Evolutionary conservation across 1,140 invertebrate genomes (phyloP), one percentile per base, ranked within the genome.

Genomic region (Lamellibrachia luymesi): DNA sequence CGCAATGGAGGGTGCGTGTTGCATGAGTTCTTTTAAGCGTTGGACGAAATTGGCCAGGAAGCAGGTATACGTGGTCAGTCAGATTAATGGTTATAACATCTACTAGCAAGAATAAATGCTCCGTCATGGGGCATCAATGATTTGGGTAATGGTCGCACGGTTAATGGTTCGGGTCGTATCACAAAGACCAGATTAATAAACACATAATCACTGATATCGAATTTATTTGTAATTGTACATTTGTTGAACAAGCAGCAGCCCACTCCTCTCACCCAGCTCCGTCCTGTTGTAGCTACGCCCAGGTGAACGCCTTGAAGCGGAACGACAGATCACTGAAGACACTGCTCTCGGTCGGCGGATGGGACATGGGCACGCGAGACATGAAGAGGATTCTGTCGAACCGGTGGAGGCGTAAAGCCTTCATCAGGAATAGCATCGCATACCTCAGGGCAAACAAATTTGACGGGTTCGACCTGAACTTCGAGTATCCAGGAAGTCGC

Each of bases 271-370:
- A 22, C 17, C 25, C 6, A 22, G 1, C 64, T 22, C 13, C 25
- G 4, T 50, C 1, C 50, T 52, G 4, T 0, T 51, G 50, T 22
- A 52, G 91, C 91, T 98, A 97, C 95, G 97, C 97, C 93, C 97
- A 97, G 90, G 95, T 98, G 92, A 98, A 97, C 0, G 95, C 95
- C 0, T 95, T 98, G 51, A 98, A 98, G 95, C 96, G 97, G 93
- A 97, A 97, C 92, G 98, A 97, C 93, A 97, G 98, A 0, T 97
- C 97, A 10, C 94, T 98, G n/a, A 98, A 98, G 95, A 96, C 98
- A 1, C 97, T 98, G 17, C 96, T 98, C 0, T 97, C 98, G 6
- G 97, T 98, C 50, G 98, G 98, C 50, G 98, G 98, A 17, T 97
- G 97, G 98, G 97, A 52, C 51, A 92, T 94, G 22, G 93, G 52